Evolutionary conservation across 2,113 vertebrate species (phyloP), one percentile per base, ranked within the genome.

Genomic region (Heterochromis multidens): DNA sequence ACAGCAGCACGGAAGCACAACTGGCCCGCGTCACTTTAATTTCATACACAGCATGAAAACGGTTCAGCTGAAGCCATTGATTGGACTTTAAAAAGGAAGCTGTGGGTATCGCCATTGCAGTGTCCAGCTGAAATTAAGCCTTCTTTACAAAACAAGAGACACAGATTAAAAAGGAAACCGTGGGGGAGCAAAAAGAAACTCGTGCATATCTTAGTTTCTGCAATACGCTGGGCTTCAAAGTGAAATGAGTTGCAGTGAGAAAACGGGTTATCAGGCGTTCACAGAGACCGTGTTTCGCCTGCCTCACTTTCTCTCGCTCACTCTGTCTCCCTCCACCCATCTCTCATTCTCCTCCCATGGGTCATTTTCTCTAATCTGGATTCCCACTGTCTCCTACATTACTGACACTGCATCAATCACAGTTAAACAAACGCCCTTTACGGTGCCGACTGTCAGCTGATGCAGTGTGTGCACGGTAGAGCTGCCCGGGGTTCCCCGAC

Each of bases 351-450:
- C 5, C 56, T 91, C 92, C 87, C 82, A 62, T 83, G 89, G 89
- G 94, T 89, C 90, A 78, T 85, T 91, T 85, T 59, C 78, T 89
- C 92, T 91, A 91, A 93, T 94, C 92, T 93, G 91, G 94, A 92
- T 91, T 92, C 90, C 85, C 88, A 84, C 93, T 89, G 93, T 93
- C 90, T 90, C 86, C 89, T 27, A 54, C 77, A 83, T 93, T 92
- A 88, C 90, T 85, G 91, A 95, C 94, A 92, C 86, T 49, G 83
- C 88, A 93, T 95, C 91, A 89, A 93, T 95, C 88, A 93, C 70
- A 11, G 84, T 90, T 91, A 90, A 92, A 93, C 92, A 88, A 83
- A 80, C 57, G 86, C 58, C 90, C 89, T 89, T 85, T 77, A 77
- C 85, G 7, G 23, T 14, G n/a, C 87, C 77, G 29, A 6, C 88